These are phyloP conservation scores for Gerris lacustris DNA, from an alignment of 2,888 invertebrate genomes.

Conservation along the genomic window DNA sequence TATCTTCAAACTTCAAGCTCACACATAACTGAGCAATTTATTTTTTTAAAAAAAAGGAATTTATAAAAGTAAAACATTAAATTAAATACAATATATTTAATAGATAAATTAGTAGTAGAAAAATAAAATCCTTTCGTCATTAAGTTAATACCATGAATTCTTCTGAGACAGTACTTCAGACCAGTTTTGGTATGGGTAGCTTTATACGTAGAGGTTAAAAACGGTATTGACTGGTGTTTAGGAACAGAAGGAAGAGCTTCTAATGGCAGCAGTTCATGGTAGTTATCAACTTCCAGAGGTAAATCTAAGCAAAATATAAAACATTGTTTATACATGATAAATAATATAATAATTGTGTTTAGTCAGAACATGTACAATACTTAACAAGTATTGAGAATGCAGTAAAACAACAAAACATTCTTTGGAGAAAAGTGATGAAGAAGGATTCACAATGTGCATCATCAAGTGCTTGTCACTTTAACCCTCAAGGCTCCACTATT, in stretches of 20 bases:
- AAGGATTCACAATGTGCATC: too few relatives aligned
- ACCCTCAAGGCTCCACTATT: too few relatives aligned
- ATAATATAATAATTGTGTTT: conserved; percentile 8
- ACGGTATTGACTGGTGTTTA: conserved; percentile 57
- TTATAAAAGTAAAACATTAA: conserved; percentile 12
- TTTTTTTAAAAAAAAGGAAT: not conserved
- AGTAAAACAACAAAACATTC: conserved; percentile 4
- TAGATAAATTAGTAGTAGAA: too few relatives aligned
- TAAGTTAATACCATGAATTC: conserved; percentile 58
- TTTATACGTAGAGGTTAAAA: conserved; percentile 76
- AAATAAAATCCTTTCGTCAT: not conserved
- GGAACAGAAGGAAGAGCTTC: conserved; percentile 52
- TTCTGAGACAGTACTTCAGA: conserved; percentile 68
- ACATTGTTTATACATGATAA: not conserved
- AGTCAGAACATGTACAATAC: conserved; percentile 5
- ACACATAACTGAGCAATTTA: not conserved
- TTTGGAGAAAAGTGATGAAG: too few relatives aligned
- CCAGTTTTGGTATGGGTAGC: conserved; percentile 80
- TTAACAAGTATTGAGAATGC: conserved; percentile 14
- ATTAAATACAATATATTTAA: not conserved
- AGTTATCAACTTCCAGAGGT: conserved; percentile 80
- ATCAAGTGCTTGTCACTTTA: too few relatives aligned
- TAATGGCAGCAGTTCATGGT: conserved; percentile 73
- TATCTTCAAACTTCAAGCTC: conserved; percentile 18
- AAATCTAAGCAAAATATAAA: conserved; percentile 46